Evolutionary conservation across 2,113 vertebrate genomes (phyloP).

Genomic region (Trichomycterus rosablanca): DNA sequence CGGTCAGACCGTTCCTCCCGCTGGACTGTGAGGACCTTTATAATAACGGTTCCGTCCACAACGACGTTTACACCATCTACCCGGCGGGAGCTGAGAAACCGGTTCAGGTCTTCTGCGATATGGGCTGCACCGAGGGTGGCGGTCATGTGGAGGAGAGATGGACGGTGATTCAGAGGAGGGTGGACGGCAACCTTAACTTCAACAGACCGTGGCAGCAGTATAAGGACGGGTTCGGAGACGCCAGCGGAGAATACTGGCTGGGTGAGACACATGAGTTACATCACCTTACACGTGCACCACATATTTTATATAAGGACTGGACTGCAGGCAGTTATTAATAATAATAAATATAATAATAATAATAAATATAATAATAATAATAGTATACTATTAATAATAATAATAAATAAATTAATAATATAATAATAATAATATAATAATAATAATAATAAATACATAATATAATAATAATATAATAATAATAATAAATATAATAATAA

Average conservation of each 20-base stretch:
- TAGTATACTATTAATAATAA: too few species aligned
- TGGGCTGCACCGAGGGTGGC: slow-evolving; percentile 35
- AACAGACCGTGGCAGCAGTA: slow-evolving; percentile 69
- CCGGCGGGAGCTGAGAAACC: slow-evolving; percentile 40
- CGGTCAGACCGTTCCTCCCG: slow-evolving; percentile 3
- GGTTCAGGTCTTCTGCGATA: slow-evolving; percentile 56
- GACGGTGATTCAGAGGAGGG: slow-evolving; percentile 65
- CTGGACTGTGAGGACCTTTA: slow-evolving; percentile 52
- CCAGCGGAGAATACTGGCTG: slow-evolving; percentile 67
- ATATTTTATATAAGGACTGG: too few species aligned
- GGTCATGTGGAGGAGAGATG: slow-evolving; percentile 36
- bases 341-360: too few species aligned
- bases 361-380: too few species aligned
- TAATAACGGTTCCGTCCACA: slow-evolving; percentile 32
- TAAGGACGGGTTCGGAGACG: slow-evolving; percentile 62
- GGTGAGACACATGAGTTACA: too few species aligned
- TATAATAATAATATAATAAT: too few species aligned
- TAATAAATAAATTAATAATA: too few species aligned
- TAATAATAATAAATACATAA: too few species aligned
- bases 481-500: too few species aligned
- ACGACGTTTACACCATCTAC: slow-evolving; percentile 52
- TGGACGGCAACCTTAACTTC: slow-evolving; percentile 67
- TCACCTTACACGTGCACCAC: too few species aligned
- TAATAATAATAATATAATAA: too few species aligned
- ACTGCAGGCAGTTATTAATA: too few species aligned